A percentile compares a stretch with the other conserved stretches of the same genome.
Conservation (phyloP, 2,113 vertebrate genomes). For the Lagopus leucura region DNA sequence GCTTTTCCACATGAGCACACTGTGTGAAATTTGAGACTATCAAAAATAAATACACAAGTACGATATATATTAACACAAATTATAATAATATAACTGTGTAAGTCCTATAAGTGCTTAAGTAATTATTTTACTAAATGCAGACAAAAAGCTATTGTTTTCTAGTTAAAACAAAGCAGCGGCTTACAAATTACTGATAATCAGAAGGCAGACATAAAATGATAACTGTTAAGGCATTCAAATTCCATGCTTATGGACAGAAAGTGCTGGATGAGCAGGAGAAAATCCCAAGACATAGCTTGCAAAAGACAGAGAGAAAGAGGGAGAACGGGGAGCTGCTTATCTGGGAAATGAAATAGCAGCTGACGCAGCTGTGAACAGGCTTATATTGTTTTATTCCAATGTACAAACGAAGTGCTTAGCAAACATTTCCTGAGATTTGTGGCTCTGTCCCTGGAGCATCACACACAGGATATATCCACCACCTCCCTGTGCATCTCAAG, state of each 20-base stretch:
- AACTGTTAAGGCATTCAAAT: neutral
- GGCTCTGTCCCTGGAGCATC: neutral
- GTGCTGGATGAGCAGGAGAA: neutral
- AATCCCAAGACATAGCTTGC: neutral
- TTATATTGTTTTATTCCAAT: slow-evolving; percentile 42
- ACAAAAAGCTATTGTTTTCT: neutral
- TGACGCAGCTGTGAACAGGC: neutral
- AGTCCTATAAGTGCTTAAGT: neutral
- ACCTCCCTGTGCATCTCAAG: neutral
- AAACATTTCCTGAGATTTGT: slow-evolving; percentile 37
- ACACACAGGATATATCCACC: neutral
- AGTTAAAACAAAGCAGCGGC: neutral
- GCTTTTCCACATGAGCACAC: neutral
- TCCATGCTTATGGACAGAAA: neutral
- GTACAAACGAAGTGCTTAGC: neutral
- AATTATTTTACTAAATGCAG: neutral
- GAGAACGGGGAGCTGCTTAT: neutral
- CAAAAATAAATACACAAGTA: neutral
- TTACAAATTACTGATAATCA: neutral
- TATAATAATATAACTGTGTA: neutral
- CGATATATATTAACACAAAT: neutral
- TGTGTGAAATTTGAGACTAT: neutral
- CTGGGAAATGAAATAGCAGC: slow-evolving; percentile 44
- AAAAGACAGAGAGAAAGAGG: slow-evolving; percentile 10
- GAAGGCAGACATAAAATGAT: neutral